Conservation (phyloP, 2,888 invertebrate genomes). For the Tuberolachnus salignus region DNA sequence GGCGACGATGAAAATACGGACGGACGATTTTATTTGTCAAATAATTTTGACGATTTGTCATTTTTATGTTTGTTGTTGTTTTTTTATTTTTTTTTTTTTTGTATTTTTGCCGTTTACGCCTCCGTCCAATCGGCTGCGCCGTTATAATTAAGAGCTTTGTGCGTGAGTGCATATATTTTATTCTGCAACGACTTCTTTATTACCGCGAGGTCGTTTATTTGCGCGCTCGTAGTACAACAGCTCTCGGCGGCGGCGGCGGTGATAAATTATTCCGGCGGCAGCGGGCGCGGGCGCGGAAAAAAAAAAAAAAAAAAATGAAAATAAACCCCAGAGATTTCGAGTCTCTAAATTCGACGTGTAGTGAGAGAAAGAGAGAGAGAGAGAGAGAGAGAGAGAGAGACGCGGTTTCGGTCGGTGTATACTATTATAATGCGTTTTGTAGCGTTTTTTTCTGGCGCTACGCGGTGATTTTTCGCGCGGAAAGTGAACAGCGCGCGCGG, state of each 20-base stretch:
- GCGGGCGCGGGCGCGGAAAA: neutral
- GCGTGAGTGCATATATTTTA: neutral
- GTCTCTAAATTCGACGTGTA: constrained; percentile 4
- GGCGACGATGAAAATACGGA: too few species aligned
- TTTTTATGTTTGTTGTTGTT: too few species aligned
- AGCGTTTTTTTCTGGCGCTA: neutral
- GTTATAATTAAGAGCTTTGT: constrained; percentile 54
- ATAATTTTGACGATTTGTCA: too few species aligned
- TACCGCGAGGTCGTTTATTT: neutral
- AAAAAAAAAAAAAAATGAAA: constrained; percentile 7
- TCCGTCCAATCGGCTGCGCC: constrained; percentile 42
- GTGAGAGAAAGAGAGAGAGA: neutral
- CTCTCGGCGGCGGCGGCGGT: too few species aligned
- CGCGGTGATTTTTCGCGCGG: constrained; percentile 31
- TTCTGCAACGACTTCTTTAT: constrained; percentile 32
- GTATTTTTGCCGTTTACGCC: neutral
- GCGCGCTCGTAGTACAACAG: neutral
- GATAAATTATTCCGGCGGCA: constrained; percentile 35
- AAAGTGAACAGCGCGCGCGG: neutral
- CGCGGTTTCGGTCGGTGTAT: too few species aligned
- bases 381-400: neutral
- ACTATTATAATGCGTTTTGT: neutral
- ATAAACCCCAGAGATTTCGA: constrained; percentile 4
- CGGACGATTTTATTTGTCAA: too few species aligned
- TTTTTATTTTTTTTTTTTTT: neutral